Evolutionary conservation across 2,797 vertebrate species (phyloP).

Genomic region (Cirrhinus molitorella): DNA sequence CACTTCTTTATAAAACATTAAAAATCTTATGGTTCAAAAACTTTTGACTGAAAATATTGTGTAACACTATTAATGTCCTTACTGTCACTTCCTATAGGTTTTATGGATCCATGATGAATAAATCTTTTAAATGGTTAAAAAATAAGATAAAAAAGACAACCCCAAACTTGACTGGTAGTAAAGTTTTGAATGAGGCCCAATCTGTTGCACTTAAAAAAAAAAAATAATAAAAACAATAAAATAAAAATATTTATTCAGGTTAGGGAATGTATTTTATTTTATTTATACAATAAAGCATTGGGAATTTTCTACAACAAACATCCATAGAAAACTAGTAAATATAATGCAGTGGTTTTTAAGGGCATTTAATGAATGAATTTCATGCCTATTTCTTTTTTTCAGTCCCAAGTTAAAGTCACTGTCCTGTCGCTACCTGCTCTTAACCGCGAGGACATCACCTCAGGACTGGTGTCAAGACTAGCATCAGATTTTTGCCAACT

Average conservation of each 20-base stretch:
- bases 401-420: slow-evolving; percentile 60
- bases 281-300: background rate
- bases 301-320: background rate
- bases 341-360: background rate
- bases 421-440: slow-evolving; percentile 69
- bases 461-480: slow-evolving; percentile 64
- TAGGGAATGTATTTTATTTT: background rate
- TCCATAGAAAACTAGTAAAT: background rate
- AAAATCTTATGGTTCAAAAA: too few species aligned
- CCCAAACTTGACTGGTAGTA: background rate
- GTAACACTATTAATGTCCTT: background rate
- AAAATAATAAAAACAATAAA: background rate
- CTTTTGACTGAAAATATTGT: too few species aligned
- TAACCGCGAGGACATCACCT: slow-evolving; percentile 65
- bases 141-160: background rate
- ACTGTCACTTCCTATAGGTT: background rate
- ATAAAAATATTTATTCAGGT: too few species aligned
- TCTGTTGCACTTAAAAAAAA: background rate
- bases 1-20: too few species aligned
- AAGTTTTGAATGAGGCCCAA: background rate
- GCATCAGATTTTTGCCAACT: slow-evolving; percentile 64
- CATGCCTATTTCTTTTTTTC: background rate
- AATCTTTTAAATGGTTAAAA: background rate
- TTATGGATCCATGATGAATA: background rate
- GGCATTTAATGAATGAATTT: background rate